A percentile compares a stretch with the other conserved stretches of the same genome.
These are phyloP conservation scores for Ormyrus pomaceus DNA, from an alignment of 2,888 invertebrate species.

Conservation along the genomic window DNA sequence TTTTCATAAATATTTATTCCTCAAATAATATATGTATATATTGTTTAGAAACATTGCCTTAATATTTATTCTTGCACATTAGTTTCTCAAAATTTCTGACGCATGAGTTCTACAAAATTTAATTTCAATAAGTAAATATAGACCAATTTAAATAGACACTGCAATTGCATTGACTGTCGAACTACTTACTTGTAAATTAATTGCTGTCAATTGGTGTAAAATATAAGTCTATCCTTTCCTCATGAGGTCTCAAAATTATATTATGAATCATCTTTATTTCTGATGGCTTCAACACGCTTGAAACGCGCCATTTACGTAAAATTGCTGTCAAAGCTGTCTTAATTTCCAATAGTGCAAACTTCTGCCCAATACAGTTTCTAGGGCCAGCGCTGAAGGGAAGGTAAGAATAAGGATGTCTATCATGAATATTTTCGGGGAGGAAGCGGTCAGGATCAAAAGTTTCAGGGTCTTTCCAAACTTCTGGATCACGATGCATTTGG, in stretches of 20 bases:
- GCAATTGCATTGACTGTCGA: no score
- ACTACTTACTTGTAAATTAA: not conserved
- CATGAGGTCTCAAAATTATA: conserved; percentile 61
- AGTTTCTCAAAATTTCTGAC: no score
- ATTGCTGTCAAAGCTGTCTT: conserved; percentile 63
- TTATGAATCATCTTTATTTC: conserved; percentile 59
- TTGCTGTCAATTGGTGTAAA: conserved; percentile 22
- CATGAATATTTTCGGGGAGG: conserved; percentile 70
- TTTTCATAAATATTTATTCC: no score
- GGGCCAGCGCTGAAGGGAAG: conserved; percentile 71
- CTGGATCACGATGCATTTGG: conserved; percentile 76
- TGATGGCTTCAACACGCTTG: conserved; percentile 60
- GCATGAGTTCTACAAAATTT: no score
- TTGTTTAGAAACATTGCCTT: no score
- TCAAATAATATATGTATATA: no score
- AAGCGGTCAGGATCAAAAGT: conserved; percentile 76
- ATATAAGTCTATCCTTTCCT: conserved; percentile 50
- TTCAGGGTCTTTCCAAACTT: conserved; percentile 76
- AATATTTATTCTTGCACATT: no score
- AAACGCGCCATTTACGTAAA: conserved; percentile 64
- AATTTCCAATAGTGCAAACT: conserved; percentile 63
- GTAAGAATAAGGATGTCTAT: conserved; percentile 67
- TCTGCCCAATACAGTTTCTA: conserved; percentile 70
- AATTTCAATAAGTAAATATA: no score
- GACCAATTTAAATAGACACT: no score